Percentiles rank a stretch among this genome's conserved stretches.
Conservation (phyloP, 2,113 vertebrate species). For the Camelus bactrianus region DNA sequence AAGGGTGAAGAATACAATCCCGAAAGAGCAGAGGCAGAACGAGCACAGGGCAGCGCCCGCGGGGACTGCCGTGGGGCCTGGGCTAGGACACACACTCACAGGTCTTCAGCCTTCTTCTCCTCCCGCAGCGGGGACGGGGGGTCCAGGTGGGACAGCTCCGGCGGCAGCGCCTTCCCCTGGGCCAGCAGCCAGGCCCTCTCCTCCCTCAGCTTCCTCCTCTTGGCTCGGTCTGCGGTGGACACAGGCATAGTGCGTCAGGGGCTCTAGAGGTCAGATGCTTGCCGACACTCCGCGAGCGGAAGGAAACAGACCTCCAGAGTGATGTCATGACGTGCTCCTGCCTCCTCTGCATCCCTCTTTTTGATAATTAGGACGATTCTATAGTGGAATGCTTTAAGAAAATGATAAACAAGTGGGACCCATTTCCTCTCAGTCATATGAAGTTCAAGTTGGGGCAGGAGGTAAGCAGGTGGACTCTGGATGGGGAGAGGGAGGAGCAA, state of each 20-base stretch:
- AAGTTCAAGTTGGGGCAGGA: fast-evolving
- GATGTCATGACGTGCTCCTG: not conserved
- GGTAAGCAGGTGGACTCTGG: not conserved
- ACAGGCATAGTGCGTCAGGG: not conserved
- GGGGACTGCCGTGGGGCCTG: too few species aligned
- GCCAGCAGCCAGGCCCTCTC: slow-evolving; percentile 96
- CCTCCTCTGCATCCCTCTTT: not conserved
- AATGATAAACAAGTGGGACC: not conserved
- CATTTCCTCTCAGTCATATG: not conserved
- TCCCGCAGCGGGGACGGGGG: slow-evolving; percentile 92
- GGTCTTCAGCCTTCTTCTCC: slow-evolving; percentile 91
- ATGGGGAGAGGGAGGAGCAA: not conserved
- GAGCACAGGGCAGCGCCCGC: not conserved
- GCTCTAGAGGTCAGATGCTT: not conserved
- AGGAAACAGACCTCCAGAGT: not conserved
- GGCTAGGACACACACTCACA: slow-evolving; percentile 86
- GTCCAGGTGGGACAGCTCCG: slow-evolving; percentile 95
- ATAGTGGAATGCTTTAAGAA: not conserved
- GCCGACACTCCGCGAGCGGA: not conserved
- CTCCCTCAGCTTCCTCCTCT: slow-evolving; percentile 95
- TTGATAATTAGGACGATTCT: not conserved
- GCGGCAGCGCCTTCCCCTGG: slow-evolving; percentile 95
- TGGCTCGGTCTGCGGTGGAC: slow-evolving; percentile 92
- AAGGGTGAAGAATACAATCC: too few species aligned
- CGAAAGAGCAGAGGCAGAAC: too few species aligned